phyloP scores from a whole-genome alignment of 2,888 invertebrate genomes.

The Orthosia incerta region DNA sequence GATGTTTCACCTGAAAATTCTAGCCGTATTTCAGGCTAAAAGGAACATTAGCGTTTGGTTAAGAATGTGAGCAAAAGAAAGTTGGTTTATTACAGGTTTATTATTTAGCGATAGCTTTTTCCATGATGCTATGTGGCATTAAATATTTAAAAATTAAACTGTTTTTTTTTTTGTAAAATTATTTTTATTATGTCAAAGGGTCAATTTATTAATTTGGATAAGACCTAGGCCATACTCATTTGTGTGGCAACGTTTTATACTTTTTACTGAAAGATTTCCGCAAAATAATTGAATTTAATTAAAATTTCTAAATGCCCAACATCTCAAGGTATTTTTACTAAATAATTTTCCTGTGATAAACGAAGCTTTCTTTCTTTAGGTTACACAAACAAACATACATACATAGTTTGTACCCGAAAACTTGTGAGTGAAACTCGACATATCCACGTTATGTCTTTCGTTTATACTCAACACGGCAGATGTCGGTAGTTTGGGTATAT shows the following conservation, averaged over 20 bases:
- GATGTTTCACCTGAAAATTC: conserved; percentile 57
- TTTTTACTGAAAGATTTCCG: background rate
- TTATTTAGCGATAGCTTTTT: conserved; percentile 18
- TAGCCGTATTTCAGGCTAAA: conserved; percentile 59
- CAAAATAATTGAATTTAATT: background rate
- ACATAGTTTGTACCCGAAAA: conserved; percentile 38
- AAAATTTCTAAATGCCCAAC: background rate
- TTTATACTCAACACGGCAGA: conserved; percentile 38
- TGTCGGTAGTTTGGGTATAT: conserved; percentile 41
- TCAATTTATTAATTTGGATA: too few species aligned
- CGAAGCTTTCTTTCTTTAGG: conserved; percentile 18
- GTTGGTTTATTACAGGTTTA: conserved; percentile 27
- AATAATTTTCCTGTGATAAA: conserved; percentile 45
- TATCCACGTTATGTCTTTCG: conserved; percentile 34
- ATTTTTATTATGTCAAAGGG: background rate
- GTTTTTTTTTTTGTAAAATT: background rate
- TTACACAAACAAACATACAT: conserved; percentile 42
- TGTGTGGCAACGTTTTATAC: background rate
- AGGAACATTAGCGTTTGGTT: conserved; percentile 42
- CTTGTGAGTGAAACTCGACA: conserved; percentile 13
- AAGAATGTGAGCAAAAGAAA: conserved; percentile 17
- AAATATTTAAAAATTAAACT: background rate
- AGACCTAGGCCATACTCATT: background rate
- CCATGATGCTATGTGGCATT: background rate
- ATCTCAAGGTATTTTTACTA: background rate